Evolutionary conservation across 1,140 invertebrate species (phyloP).

Genomic region (Plodia interpunctella): DNA sequence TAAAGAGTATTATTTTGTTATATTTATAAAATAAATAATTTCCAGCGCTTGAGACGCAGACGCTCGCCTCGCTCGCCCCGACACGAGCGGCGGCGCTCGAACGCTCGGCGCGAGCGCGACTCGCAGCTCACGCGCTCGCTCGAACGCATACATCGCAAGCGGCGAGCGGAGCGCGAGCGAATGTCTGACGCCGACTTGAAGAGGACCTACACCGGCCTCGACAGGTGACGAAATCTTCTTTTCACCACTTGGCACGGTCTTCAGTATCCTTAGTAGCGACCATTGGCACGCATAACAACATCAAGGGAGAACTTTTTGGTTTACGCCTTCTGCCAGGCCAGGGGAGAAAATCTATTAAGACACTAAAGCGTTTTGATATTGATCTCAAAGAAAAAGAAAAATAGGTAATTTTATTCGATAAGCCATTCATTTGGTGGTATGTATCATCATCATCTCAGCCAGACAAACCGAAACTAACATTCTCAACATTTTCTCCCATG

Average conservation of each 20-base stretch:
- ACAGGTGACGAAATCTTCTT: conserved; percentile 58
- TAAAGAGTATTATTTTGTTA: no score
- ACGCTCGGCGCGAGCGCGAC: conserved; percentile 33
- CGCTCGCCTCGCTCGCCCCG: conserved; percentile 37
- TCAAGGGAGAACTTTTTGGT: no score
- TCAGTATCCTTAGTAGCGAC: not conserved
- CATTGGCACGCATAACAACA: no score
- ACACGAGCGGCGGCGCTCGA: conserved; percentile 30
- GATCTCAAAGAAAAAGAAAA: no score
- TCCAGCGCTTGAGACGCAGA: conserved; percentile 49
- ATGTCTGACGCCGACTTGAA: conserved; percentile 75
- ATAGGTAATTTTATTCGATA: no score
- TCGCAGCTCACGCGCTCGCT: conserved; percentile 61
- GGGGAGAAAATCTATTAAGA: no score
- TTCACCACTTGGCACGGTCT: not conserved
- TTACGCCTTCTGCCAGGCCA: no score
- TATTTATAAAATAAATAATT: not conserved
- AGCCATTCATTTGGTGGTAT: no score
- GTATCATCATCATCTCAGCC: no score
- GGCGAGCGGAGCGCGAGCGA: conserved; percentile 47
- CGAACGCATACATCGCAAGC: conserved; percentile 70
- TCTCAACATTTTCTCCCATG: not conserved
- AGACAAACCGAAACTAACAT: no score
- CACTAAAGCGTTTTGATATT: no score
- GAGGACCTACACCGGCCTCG: conserved; percentile 80